Conservation (phyloP, 2,113 vertebrate genomes). For the Narcine bancroftii region DNA sequence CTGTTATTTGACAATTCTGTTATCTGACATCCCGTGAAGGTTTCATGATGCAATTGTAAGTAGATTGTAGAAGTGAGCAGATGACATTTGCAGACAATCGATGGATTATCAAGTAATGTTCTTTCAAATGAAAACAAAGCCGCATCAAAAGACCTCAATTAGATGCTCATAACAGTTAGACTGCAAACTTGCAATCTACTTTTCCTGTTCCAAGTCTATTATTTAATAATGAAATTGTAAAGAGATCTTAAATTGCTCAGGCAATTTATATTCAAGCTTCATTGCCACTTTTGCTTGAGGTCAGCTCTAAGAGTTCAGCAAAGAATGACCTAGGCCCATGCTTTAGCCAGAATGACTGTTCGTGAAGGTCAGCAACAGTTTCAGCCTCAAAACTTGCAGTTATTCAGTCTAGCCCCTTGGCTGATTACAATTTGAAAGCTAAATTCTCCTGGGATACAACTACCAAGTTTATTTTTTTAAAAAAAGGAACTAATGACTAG, state of each 20-base stretch:
- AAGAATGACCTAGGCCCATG: not conserved
- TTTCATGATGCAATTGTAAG: not conserved
- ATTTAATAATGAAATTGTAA: constrained; percentile 15
- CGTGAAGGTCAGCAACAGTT: too few species aligned
- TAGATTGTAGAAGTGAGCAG: not conserved
- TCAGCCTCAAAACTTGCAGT: not conserved
- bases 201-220: not conserved
- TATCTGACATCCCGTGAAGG: constrained; percentile 7
- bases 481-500: not conserved
- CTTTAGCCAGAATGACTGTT: not conserved
- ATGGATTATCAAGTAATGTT: not conserved
- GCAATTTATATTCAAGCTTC: not conserved
- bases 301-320: not conserved
- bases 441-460: not conserved
- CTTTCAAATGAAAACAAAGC: constrained; percentile 6
- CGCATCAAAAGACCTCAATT: not conserved
- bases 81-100: not conserved
- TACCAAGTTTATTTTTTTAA: not conserved
- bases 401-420: not conserved
- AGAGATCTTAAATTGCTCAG: not conserved
- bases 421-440: not conserved
- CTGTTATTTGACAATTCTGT: constrained; percentile 33
- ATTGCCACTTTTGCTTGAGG: not conserved
- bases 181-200: constrained; percentile 9
- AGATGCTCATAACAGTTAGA: not conserved